phyloP scores from a whole-genome alignment of 1,140 invertebrate species.

The Galendromus occidentalis region DNA sequence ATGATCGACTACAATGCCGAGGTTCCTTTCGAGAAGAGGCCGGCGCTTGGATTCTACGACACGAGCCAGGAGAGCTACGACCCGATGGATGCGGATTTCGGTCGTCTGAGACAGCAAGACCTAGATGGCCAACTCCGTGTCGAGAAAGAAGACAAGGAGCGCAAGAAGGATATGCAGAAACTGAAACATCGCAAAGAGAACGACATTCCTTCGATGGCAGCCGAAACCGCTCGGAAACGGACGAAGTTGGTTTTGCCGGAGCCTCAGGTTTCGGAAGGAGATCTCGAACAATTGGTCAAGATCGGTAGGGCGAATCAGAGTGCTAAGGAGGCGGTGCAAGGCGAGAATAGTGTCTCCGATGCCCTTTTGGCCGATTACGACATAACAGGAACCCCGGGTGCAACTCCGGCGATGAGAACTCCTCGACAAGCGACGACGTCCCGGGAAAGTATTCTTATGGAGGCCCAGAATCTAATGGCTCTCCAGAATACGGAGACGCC shows the following conservation, averaged over 20 bases:
- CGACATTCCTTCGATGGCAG: conserved; percentile 74
- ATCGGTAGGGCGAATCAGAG: conserved; percentile 82
- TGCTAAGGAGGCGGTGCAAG: conserved; percentile 69
- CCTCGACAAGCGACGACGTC: conserved; percentile 56
- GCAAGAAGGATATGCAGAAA: conserved; percentile 75
- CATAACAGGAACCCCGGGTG: conserved; percentile 45
- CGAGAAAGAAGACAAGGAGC: conserved; percentile 69
- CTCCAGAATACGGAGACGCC: conserved; percentile 92
- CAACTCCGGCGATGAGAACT: conserved; percentile 43
- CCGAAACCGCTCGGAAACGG: conserved; percentile 76
- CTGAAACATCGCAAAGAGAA: conserved; percentile 87
- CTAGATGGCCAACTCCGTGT: conserved; percentile 71
- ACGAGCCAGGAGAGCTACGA: conserved; percentile 70
- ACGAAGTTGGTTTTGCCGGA: conserved; percentile 87
- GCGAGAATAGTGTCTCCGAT: conserved; percentile 57
- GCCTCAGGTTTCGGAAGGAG: conserved; percentile 80
- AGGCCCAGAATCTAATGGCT: conserved; percentile 96
- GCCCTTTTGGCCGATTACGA: conserved; percentile 77
- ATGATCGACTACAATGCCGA: conserved; percentile 95
- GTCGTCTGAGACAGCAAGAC: conserved; percentile 68
- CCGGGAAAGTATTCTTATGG: conserved; percentile 43
- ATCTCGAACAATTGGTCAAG: conserved; percentile 70
- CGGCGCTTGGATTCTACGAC: conserved; percentile 77
- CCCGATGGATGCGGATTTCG: conserved; percentile 70
- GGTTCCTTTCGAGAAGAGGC: conserved; percentile 89